Evolutionary conservation across 2,113 vertebrate genomes (phyloP).

Genomic region (Lutjanus erythropterus): DNA sequence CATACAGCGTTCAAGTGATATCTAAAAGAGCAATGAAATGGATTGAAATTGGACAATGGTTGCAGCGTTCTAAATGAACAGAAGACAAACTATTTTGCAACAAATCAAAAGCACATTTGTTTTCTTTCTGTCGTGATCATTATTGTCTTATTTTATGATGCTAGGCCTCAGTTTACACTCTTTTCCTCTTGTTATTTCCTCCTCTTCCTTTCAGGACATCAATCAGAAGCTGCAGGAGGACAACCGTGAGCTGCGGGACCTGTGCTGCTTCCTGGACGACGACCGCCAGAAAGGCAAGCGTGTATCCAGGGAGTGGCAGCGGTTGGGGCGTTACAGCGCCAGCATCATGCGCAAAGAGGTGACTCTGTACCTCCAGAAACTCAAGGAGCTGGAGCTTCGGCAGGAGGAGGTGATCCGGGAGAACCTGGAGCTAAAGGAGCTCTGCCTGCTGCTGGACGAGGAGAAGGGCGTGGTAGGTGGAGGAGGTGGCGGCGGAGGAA

Average conservation of each 20-base stretch:
- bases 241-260: slow-evolving; percentile 96
- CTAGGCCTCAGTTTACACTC: neutral
- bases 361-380: slow-evolving; percentile 94
- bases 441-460: slow-evolving; percentile 95
- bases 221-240: slow-evolving; percentile 99
- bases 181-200: neutral
- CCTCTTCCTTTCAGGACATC: slow-evolving; percentile 87
- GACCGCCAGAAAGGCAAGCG: slow-evolving; percentile 97
- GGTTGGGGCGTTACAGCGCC: slow-evolving; percentile 93
- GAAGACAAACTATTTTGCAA: slow-evolving; percentile 9
- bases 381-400: slow-evolving; percentile 94
- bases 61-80: slow-evolving; percentile 32
- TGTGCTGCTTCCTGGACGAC: slow-evolving; percentile 97
- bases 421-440: slow-evolving; percentile 95
- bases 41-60: slow-evolving; percentile 49
- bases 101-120: slow-evolving; percentile 33
- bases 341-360: slow-evolving; percentile 98
- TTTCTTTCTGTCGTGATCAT: slow-evolving; percentile 5
- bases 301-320: slow-evolving; percentile 97
- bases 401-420: slow-evolving; percentile 96
- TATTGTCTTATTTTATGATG: slow-evolving; percentile 18
- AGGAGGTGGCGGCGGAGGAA: slow-evolving; percentile 53
- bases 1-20: slow-evolving; percentile 44
- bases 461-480: slow-evolving; percentile 86
- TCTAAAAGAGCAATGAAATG: slow-evolving; percentile 46